A percentile compares a stretch with the other conserved stretches of the same genome.
These are phyloP conservation scores for Trachelus troglodyta DNA, from an alignment of 2,888 invertebrate genomes.

Conservation along the genomic window DNA sequence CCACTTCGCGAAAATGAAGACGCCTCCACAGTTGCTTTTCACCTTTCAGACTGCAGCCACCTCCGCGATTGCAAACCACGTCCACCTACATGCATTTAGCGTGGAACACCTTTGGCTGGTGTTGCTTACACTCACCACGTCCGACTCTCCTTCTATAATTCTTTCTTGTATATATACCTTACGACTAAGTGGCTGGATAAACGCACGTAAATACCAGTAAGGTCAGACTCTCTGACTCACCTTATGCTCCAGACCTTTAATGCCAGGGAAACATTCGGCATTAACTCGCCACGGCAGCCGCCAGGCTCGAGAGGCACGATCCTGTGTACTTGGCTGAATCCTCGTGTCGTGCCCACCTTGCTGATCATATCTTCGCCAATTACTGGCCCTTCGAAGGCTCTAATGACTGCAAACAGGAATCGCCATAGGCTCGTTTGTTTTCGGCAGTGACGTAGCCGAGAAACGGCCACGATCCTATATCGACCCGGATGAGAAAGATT, in stretches of 20 bases:
- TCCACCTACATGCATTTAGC: constrained; percentile 42
- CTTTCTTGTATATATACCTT: constrained; percentile 8
- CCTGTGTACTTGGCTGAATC: constrained; percentile 6
- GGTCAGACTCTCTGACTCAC: constrained; percentile 14
- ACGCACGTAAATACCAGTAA: constrained; percentile 15
- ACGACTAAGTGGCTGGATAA: constrained; percentile 18
- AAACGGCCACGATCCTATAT: constrained; percentile 14
- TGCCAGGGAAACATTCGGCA: not conserved
- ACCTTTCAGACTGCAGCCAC: constrained; percentile 26
- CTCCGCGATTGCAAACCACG: constrained; percentile 36
- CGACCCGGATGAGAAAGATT: constrained; percentile 17
- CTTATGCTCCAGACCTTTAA: not conserved
- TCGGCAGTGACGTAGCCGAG: constrained; percentile 9
- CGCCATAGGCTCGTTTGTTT: constrained; percentile 8
- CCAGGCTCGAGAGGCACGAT: not conserved
- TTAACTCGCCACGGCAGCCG: not conserved
- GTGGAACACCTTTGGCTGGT: constrained; percentile 27
- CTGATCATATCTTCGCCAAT: constrained; percentile 44
- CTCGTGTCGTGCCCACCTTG: constrained; percentile 37
- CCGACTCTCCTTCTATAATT: constrained; percentile 5
- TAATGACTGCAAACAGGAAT: constrained; percentile 39
- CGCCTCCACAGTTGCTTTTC: constrained; percentile 29
- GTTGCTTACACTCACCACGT: constrained; percentile 15
- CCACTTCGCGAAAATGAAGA: constrained; percentile 34
- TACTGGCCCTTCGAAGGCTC: constrained; percentile 37